These are phyloP conservation scores for Etheostoma cragini DNA, from an alignment of 2,113 vertebrate species.

Conservation along the genomic window DNA sequence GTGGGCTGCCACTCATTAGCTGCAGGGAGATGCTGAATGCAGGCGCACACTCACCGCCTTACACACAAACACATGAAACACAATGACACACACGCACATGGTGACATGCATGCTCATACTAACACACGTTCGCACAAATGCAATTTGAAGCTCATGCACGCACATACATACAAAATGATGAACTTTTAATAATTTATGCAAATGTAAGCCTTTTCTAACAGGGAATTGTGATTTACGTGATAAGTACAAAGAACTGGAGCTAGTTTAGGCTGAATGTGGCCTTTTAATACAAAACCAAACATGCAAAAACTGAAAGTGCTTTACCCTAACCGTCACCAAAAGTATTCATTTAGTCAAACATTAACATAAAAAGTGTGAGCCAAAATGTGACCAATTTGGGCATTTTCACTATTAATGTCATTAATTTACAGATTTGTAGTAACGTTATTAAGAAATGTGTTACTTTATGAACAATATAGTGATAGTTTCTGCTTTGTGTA, in stretches of 20 bases:
- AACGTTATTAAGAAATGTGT: not conserved
- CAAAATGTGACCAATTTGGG: not conserved
- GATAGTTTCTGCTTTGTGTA: not conserved
- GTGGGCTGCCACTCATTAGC: slow-evolving; percentile 85
- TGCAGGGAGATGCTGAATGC: slow-evolving; percentile 79
- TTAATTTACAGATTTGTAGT: not conserved
- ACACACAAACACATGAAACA: slow-evolving; percentile 60
- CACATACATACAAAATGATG: not conserved
- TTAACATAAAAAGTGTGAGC: not conserved
- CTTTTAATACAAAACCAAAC: not conserved
- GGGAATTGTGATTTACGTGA: slow-evolving; percentile 12
- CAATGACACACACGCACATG: slow-evolving; percentile 67
- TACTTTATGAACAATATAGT: not conserved
- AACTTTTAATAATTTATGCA: not conserved
- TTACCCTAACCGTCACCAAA: too few species aligned
- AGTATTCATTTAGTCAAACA: not conserved
- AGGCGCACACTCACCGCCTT: slow-evolving; percentile 70
- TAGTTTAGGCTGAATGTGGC: not conserved
- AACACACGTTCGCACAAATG: slow-evolving; percentile 36
- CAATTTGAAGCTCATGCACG: slow-evolving; percentile 5
- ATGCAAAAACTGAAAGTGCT: not conserved
- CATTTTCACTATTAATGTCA: not conserved
- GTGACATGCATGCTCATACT: slow-evolving; percentile 67
- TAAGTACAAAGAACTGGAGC: not conserved
- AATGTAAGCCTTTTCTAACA: not conserved